phyloP scores from a whole-genome alignment of 92 coral and sea anemone species.

The Phenganax marumi region DNA sequence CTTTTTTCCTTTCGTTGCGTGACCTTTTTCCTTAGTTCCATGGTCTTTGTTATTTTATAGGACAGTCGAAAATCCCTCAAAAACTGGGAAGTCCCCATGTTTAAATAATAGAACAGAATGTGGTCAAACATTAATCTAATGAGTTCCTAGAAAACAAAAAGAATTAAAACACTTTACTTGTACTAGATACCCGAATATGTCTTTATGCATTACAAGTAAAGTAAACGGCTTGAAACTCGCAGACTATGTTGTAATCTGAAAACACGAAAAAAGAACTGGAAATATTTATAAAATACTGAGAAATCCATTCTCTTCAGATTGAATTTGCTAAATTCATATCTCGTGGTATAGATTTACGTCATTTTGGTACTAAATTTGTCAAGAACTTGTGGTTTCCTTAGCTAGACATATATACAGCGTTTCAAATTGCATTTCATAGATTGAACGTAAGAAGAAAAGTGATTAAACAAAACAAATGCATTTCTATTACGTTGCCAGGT shows the following conservation, averaged over 20 bases:
- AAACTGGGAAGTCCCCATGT: constrained; percentile 52
- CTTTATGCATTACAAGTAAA: neutral
- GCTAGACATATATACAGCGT: too few relatives aligned
- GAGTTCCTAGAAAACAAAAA: neutral
- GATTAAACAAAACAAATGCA: too few relatives aligned
- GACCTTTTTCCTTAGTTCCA: constrained; percentile 28
- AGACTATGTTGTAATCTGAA: too few relatives aligned
- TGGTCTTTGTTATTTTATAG: neutral
- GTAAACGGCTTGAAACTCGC: neutral
- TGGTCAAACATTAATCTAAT: neutral
- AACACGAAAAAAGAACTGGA: too few relatives aligned
- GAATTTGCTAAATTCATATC: too few relatives aligned
- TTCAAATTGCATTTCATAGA: too few relatives aligned
- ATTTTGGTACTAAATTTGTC: too few relatives aligned
- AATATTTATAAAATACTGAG: too few relatives aligned
- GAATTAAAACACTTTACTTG: neutral
- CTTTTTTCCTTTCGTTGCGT: constrained; percentile 31
- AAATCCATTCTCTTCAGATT: too few relatives aligned
- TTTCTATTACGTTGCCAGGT: neutral
- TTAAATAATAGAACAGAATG: constrained; percentile 35
- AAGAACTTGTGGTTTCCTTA: too few relatives aligned
- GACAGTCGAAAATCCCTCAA: constrained; percentile 34
- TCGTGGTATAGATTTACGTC: too few relatives aligned
- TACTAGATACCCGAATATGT: neutral
- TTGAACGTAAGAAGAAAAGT: too few relatives aligned